Evolutionary conservation across 2,888 invertebrate genomes (phyloP).

Genomic region (Volucella bombylans): DNA sequence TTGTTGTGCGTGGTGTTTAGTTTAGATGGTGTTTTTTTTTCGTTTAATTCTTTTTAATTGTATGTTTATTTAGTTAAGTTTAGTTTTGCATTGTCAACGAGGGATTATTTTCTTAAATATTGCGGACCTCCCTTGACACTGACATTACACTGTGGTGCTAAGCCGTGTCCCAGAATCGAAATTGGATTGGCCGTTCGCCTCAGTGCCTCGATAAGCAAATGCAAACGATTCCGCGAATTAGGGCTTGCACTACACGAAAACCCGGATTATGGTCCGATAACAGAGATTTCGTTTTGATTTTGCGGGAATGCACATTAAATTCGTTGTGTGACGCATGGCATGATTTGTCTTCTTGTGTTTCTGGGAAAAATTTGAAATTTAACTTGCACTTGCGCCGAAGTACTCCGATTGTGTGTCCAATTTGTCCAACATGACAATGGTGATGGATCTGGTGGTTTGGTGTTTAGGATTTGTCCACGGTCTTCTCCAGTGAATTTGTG

Average conservation of each 20-base stretch:
- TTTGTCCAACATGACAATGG: conserved; percentile 56
- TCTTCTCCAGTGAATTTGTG: conserved; percentile 6
- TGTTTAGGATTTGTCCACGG: background rate
- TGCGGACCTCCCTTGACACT: conserved; percentile 74
- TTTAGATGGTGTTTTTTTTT: too few species aligned
- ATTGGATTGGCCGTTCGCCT: background rate
- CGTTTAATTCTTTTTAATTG: too few species aligned
- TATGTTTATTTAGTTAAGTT: too few species aligned
- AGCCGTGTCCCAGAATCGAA: conserved; percentile 14
- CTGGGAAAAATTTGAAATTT: background rate
- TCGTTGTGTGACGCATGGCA: background rate
- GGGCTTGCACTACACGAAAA: conserved; percentile 29
- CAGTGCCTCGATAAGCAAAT: background rate
- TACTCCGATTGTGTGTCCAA: too few species aligned
- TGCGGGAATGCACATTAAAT: conserved; percentile 44
- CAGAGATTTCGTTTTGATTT: conserved; percentile 1
- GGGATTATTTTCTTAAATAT: too few species aligned
- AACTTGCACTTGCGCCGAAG: background rate
- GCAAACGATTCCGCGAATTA: background rate
- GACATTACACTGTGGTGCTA: conserved; percentile 67
- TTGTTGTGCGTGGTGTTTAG: too few species aligned
- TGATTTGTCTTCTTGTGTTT: background rate
- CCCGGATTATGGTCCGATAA: conserved; percentile 9
- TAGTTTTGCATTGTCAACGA: too few species aligned
- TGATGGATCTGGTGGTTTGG: background rate